Conservation (phyloP, 2,888 invertebrate genomes). For the Eristalinus aeneus region DNA sequence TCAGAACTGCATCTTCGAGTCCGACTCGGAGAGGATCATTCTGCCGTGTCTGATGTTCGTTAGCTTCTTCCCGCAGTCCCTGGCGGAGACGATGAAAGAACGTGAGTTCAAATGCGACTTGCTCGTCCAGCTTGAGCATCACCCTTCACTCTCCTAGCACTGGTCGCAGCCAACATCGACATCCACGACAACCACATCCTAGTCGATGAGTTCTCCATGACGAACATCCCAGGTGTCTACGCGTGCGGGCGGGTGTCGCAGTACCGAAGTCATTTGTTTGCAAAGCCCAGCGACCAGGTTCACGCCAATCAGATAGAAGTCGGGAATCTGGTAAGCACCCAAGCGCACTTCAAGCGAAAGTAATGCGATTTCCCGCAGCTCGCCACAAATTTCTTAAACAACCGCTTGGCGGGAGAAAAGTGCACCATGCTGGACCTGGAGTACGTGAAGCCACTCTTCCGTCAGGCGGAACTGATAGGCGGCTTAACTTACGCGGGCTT, state of each 20-base stretch:
- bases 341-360: neutral
- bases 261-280: conserved; percentile 4
- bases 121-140: neutral
- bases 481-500: conserved; percentile 51
- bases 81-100: neutral
- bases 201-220: conserved; percentile 32
- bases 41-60: conserved; percentile 75
- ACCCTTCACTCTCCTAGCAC: neutral
- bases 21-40: conserved; percentile 19
- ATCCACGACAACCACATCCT: neutral
- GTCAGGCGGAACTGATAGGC: conserved; percentile 28
- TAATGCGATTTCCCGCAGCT: neutral
- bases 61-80: conserved; percentile 70
- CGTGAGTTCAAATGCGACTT: conserved; percentile 12
- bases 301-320: conserved; percentile 47
- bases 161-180: neutral
- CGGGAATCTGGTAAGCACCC: conserved; percentile 35
- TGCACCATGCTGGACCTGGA: neutral
- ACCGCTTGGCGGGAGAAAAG: neutral
- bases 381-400: conserved; percentile 32
- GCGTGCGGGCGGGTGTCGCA: conserved; percentile 33
- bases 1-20: conserved; percentile 70
- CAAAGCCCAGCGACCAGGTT: conserved; percentile 28
- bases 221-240: conserved; percentile 47
- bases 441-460: conserved; percentile 49